Conservation (phyloP, 2,113 vertebrate genomes). For the Penelope pileata region DNA sequence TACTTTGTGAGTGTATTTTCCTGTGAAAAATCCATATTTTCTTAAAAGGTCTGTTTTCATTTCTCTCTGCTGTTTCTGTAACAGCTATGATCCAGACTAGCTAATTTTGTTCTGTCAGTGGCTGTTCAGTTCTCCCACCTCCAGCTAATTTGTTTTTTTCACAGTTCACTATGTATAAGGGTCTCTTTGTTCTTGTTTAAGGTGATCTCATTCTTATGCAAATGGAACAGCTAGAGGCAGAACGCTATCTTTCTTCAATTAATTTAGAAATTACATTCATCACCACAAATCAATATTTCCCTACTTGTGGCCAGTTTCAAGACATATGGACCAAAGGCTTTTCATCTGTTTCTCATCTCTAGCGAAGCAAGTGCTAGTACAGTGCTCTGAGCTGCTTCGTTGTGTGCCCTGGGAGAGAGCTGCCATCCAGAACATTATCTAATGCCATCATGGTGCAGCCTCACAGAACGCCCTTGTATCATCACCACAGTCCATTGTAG, state of each 20-base stretch:
- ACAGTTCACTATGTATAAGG: constrained; percentile 17
- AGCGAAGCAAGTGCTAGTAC: neutral
- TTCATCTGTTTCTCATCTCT: neutral
- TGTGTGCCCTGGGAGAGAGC: neutral
- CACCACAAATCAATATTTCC: constrained; percentile 35
- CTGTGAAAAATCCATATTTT: constrained; percentile 12
- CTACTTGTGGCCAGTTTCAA: constrained; percentile 13
- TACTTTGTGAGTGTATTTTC: neutral
- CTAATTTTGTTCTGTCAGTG: constrained; percentile 24
- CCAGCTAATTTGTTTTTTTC: neutral
- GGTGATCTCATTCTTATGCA: constrained; percentile 53
- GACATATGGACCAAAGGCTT: neutral
- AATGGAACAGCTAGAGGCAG: constrained; percentile 24
- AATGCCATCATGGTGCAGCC: neutral
- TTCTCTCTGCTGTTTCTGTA: constrained; percentile 14
- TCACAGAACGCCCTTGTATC: neutral
- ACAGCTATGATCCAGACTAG: neutral
- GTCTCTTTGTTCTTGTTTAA: constrained; percentile 46
- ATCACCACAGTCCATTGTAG: neutral
- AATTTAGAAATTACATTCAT: constrained; percentile 43
- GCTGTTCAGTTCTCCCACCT: constrained; percentile 3
- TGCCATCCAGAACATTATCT: neutral
- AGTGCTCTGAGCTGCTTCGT: neutral
- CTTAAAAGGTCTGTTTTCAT: constrained; percentile 24
- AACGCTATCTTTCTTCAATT: constrained; percentile 33